A percentile compares a stretch with the other conserved stretches of the same genome.
Conservation (phyloP, 2,113 vertebrate genomes). For the Promerops cafer region DNA sequence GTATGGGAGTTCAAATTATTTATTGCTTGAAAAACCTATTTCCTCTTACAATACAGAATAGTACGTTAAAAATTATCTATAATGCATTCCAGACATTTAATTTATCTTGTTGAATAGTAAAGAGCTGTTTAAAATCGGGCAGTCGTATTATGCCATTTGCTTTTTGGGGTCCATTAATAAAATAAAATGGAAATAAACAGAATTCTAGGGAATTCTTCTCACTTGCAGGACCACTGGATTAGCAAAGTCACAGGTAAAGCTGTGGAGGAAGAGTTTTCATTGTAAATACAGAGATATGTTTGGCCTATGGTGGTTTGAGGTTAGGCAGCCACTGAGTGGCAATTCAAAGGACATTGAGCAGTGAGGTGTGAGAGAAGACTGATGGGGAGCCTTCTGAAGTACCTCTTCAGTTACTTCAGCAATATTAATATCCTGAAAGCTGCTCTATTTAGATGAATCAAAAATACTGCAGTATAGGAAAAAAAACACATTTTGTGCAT, state of each 20-base stretch:
- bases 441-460: background rate
- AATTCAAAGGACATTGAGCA: background rate
- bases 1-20: background rate
- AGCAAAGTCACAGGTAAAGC: background rate
- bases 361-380: background rate
- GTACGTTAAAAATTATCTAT: background rate
- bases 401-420: background rate
- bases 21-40: background rate
- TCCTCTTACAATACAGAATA: background rate
- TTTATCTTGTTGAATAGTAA: background rate
- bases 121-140: background rate
- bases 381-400: background rate
- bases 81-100: background rate
- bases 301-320: background rate
- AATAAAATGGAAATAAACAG: background rate
- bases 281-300: background rate
- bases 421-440: background rate
- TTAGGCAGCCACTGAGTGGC: background rate
- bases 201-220: background rate
- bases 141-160: background rate
- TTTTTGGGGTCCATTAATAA: background rate
- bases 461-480: background rate
- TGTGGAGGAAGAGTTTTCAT: background rate
- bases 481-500: background rate
- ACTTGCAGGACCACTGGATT: background rate